These are phyloP conservation scores for Dicyrtomina minuta DNA, from an alignment of 2,888 invertebrate species.

Conservation along the genomic window DNA sequence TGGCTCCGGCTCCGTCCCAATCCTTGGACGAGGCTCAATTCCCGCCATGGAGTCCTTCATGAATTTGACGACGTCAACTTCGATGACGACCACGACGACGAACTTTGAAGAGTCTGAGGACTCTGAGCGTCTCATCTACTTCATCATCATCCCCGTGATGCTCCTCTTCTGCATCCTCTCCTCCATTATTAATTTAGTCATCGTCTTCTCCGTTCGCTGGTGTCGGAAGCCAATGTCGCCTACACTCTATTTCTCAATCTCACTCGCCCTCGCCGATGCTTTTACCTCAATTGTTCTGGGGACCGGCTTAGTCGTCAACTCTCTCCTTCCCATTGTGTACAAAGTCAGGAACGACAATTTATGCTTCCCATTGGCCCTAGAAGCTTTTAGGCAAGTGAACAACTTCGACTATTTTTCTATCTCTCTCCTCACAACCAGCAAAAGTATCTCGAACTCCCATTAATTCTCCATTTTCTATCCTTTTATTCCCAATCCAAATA, in stretches of 20 bases:
- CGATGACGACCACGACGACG: no score
- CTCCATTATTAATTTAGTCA: conserved; percentile 61
- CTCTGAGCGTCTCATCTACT: conserved; percentile 25
- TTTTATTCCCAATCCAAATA: no score
- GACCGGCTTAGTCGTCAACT: conserved; percentile 62
- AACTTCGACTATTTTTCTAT: neutral
- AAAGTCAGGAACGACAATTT: conserved; percentile 57
- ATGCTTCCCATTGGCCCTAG: conserved; percentile 55
- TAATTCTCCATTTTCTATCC: neutral
- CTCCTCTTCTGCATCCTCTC: conserved; percentile 62
- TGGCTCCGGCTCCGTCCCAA: no score
- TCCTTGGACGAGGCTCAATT: no score
- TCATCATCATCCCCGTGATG: conserved; percentile 54
- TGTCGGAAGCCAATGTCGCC: conserved; percentile 63
- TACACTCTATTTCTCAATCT: conserved; percentile 64
- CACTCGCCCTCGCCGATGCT: conserved; percentile 64
- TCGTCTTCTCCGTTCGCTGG: conserved; percentile 62
- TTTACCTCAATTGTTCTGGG: conserved; percentile 62
- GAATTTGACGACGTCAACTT: no score
- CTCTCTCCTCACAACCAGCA: no score
- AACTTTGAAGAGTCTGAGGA: neutral
- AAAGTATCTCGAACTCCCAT: neutral
- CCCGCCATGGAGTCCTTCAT: no score
- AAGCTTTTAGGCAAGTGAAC: conserved; percentile 57
- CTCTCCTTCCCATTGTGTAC: conserved; percentile 59